Base-by-base conservation (phyloP, 2,888 invertebrate genomes). In the Bellardia bayeri region DNA sequence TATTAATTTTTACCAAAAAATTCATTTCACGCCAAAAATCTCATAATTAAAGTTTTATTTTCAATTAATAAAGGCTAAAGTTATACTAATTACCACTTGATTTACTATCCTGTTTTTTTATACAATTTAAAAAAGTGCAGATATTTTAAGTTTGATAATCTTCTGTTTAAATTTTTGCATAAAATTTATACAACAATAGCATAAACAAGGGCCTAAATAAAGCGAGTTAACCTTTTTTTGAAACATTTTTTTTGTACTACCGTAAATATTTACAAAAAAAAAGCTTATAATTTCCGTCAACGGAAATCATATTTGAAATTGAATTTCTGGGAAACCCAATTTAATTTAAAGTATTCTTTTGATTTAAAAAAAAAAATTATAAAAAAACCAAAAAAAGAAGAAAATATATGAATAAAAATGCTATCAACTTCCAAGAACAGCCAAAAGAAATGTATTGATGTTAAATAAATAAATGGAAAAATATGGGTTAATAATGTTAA, bases 401-500 rank as follows among this genome's bases (percentile, higher is more conserved):
- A 5, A 33, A 14, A 61, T 56, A 1, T 9, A 11, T 16, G 6
- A 23, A 56, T 8, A 23, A 23, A 14, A 61, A 30, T 30, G 13
- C 30, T 63, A 37, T 63, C 37, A 14, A n/a, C 61, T 63, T 63
- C 37, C 37, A 7, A 37, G 9, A 16, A 40, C 40, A 40, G n/a
- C n/a, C 40, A 40, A 64, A 14, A 0, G 9, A 64, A 40, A 16
- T 8, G 8, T 14, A n/a, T 37, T 64, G 14, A n/a, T 2, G 5
- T 16, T 5, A 14, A n/a, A 56, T 8, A 16, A 8, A 30, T 11
- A 16, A 30, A 16, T 23, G 23, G 6, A 13, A 33, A 40, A 54
- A 54, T 54, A 40, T 72, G 14, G 40, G 72, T 42, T 72, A 56
- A 40, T 40, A 72, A 58, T 72, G 72, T 56, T 58, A 56, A 58